Evolutionary conservation across 2,888 invertebrate species (phyloP).

Genomic region (Pemphredon lugubris): DNA sequence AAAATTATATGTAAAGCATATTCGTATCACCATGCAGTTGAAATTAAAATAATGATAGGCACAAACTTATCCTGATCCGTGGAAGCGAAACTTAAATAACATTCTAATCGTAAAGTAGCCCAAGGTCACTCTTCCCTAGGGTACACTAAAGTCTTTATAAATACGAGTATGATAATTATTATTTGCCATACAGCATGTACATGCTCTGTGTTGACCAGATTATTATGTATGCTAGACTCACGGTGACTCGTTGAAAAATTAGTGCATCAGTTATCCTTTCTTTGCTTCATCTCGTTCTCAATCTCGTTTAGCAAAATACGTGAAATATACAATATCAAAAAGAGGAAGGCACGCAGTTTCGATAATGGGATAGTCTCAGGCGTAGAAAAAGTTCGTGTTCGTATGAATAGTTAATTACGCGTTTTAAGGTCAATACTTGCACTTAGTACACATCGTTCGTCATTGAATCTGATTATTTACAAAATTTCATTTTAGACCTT

Average conservation of each 20-base stretch:
- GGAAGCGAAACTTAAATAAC: slow-evolving; percentile 19
- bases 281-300: neutral
- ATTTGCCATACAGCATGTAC: slow-evolving; percentile 30
- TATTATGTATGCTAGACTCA: slow-evolving; percentile 22
- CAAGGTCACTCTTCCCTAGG: slow-evolving; percentile 36
- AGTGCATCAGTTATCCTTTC: slow-evolving; percentile 25
- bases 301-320: slow-evolving; percentile 40
- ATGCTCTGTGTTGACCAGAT: slow-evolving; percentile 38
- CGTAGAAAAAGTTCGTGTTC: slow-evolving; percentile 9
- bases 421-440: too few species aligned
- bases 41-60: neutral
- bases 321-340: slow-evolving; percentile 63
- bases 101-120: slow-evolving; percentile 26
- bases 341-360: slow-evolving; percentile 63
- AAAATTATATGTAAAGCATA: slow-evolving; percentile 25
- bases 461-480: too few species aligned
- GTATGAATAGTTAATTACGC: too few species aligned
- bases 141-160: slow-evolving; percentile 22
- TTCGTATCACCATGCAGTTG: slow-evolving; percentile 31
- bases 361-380: slow-evolving; percentile 36
- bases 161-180: slow-evolving; percentile 32
- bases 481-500: too few species aligned
- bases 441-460: too few species aligned
- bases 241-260: slow-evolving; percentile 34
- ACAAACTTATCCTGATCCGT: slow-evolving; percentile 18